Percentiles rank a stretch among this genome's conserved stretches.
Conservation (phyloP, 1,140 invertebrate species). For the Drosophila tropicalis region DNA sequence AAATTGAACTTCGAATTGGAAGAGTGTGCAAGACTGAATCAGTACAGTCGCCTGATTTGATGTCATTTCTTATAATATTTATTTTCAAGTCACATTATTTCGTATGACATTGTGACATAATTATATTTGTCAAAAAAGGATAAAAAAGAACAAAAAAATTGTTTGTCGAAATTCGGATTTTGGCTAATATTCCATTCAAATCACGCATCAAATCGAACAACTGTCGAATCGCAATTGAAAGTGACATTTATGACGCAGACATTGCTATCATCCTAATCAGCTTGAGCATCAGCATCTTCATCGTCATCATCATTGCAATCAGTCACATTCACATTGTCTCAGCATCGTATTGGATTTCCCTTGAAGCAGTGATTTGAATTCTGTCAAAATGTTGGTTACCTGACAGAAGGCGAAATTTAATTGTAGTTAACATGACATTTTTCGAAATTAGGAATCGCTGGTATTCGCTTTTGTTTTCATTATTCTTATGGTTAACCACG, state of each 20-base stretch:
- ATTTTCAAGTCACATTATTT: conserved; percentile 20
- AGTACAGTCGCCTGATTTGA: no score
- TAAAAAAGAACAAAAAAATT: conserved; percentile 17
- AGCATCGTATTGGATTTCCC: conserved; percentile 21
- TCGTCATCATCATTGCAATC: no score
- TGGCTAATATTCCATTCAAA: conserved; percentile 69
- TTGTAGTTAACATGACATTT: conserved; percentile 65
- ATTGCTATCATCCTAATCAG: conserved; percentile 27
- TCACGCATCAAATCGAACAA: conserved; percentile 48
- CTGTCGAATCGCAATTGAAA: conserved; percentile 64
- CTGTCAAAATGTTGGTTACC: conserved; percentile 72
- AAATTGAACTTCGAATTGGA: no score
- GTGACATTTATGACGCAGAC: conserved; percentile 72
- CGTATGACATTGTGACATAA: conserved; percentile 39
- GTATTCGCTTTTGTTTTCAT: conserved; percentile 32
- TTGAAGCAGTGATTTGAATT: conserved; percentile 70
- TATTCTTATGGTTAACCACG: conserved; percentile 16
- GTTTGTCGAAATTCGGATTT: conserved; percentile 15
- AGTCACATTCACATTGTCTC: conserved; percentile 15
- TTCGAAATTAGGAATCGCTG: conserved; percentile 44
- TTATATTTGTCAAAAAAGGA: conserved; percentile 44
- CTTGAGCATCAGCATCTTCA: conserved; percentile 11
- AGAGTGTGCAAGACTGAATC: no score
- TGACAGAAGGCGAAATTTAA: conserved; percentile 53
- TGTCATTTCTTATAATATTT: neutral